These are phyloP conservation scores for Poliocrania exsul DNA, from an alignment of 2,797 vertebrate genomes.

Conservation along the genomic window DNA sequence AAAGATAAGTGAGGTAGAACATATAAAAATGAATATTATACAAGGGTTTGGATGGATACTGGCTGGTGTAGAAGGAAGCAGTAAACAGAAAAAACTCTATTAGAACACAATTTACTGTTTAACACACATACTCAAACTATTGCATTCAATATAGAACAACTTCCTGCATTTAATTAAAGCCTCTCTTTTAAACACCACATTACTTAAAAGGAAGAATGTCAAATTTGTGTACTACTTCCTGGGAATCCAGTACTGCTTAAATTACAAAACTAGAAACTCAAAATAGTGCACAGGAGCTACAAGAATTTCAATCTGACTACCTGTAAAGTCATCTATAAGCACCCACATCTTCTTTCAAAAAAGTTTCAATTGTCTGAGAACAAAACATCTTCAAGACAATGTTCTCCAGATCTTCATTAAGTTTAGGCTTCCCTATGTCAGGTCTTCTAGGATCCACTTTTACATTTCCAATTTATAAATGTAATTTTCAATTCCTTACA, in stretches of 20 bases:
- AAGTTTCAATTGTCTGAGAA: background rate
- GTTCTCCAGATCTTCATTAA: background rate
- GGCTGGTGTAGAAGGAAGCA: background rate
- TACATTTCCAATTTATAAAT: background rate
- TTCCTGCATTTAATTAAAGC: background rate
- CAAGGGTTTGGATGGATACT: background rate
- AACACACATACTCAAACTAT: background rate
- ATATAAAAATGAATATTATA: background rate
- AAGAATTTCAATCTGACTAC: background rate
- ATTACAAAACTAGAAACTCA: background rate
- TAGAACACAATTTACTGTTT: background rate
- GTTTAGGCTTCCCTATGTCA: background rate
- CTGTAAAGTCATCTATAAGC: background rate
- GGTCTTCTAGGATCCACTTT: background rate
- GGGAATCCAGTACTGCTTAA: background rate
- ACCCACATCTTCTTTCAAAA: accelerated
- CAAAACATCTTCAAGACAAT: background rate
- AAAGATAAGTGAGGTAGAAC: background rate
- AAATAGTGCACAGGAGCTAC: background rate
- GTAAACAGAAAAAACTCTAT: background rate
- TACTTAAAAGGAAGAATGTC: background rate
- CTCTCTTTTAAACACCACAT: background rate
- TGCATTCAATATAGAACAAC: background rate
- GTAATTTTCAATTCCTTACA: background rate
- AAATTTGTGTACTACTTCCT: background rate